Conservation (phyloP, 2,113 vertebrate species). For the Seriola rivoliana region DNA sequence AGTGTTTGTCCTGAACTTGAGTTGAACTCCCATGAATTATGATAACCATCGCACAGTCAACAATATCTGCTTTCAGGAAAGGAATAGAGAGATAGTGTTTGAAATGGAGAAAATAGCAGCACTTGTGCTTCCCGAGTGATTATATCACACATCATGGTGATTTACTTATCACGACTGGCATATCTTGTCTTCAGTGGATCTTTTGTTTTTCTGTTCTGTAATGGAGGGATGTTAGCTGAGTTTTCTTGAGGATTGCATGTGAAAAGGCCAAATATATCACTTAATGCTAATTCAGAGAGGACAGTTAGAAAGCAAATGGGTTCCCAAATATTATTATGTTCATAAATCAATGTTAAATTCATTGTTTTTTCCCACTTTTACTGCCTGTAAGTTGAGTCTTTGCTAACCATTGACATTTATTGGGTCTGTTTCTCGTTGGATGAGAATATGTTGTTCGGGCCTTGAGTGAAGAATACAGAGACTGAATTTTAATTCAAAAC, state of each 20-base stretch:
- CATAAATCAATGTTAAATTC: constrained; percentile 1
- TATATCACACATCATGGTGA: constrained; percentile 68
- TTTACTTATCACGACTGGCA: constrained; percentile 66
- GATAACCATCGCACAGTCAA: constrained; percentile 77
- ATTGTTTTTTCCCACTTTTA: neutral
- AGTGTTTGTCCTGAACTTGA: constrained; percentile 78
- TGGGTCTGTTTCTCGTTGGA: constrained; percentile 20
- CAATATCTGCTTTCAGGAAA: constrained; percentile 75
- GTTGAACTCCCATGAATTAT: constrained; percentile 77
- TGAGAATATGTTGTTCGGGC: constrained; percentile 14
- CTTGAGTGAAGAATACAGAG: constrained; percentile 5
- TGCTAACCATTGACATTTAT: neutral
- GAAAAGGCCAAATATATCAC: constrained; percentile 27
- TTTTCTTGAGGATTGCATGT: constrained; percentile 14
- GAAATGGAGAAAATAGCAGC: constrained; percentile 71
- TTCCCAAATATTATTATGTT: constrained; percentile 11
- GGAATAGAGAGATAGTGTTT: constrained; percentile 70
- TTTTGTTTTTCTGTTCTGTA: constrained; percentile 58
- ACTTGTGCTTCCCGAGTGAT: constrained; percentile 67
- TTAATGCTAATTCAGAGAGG: constrained; percentile 33
- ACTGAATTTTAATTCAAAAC: constrained; percentile 16
- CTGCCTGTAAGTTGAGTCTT: neutral
- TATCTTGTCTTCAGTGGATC: constrained; percentile 52
- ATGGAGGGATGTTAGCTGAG: constrained; percentile 44
- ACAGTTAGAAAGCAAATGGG: neutral